Conservation (phyloP, 1,140 invertebrate species). For the honey bee (Apis mellifera) region DNA sequence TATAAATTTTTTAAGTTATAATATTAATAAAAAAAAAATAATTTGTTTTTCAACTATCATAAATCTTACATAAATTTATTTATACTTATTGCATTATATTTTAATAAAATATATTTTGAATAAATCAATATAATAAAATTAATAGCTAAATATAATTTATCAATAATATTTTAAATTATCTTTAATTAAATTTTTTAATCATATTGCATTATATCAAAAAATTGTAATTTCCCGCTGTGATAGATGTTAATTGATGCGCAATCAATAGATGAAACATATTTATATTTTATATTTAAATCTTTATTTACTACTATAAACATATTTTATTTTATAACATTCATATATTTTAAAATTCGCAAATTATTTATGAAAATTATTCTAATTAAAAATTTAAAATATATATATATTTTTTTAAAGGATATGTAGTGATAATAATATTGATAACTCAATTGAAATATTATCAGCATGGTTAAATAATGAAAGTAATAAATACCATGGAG, state of each 20-base stretch:
- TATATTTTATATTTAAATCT: background rate
- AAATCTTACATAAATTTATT: background rate
- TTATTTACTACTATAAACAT: background rate
- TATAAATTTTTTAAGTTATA: background rate
- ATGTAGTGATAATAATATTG: slow-evolving; percentile 93
- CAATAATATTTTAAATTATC: background rate
- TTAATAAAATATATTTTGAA: background rate
- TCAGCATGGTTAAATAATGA: slow-evolving; percentile 87
- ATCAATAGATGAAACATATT: background rate
- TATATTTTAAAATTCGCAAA: too few relatives aligned
- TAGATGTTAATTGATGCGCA: background rate
- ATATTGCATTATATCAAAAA: background rate
- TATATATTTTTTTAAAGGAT: slow-evolving; percentile 85
- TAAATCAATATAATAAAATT: background rate
- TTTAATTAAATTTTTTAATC: background rate
- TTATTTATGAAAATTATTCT: background rate
- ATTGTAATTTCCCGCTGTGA: background rate
- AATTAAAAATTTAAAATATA: slow-evolving; percentile 6
- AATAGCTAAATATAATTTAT: background rate
- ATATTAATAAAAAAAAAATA: background rate
- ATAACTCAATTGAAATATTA: slow-evolving; percentile 88
- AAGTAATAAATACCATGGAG: slow-evolving; percentile 86
- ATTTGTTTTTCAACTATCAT: background rate
- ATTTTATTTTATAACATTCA: too few relatives aligned
- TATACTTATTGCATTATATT: background rate